Conservation (phyloP, 2,113 vertebrate species). For the Thunnus thynnus region DNA sequence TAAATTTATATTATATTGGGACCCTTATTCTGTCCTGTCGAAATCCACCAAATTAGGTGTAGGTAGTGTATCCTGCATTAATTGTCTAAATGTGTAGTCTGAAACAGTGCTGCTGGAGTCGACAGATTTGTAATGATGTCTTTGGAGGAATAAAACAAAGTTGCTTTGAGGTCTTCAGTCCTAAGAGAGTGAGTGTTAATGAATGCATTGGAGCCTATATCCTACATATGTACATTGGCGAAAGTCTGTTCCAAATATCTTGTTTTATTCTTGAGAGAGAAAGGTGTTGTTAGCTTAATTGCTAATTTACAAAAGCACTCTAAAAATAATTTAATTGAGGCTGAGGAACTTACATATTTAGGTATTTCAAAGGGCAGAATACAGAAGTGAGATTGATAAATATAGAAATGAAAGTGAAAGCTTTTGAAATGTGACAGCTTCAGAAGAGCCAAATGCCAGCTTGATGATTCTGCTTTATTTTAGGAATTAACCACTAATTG, state of each 20-base stretch:
- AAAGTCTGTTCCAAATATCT: not conserved
- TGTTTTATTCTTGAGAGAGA: not conserved
- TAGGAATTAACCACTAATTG: slow-evolving; percentile 52
- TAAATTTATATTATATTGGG: slow-evolving; percentile 65
- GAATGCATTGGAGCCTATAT: not conserved
- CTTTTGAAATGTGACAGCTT: slow-evolving; percentile 34
- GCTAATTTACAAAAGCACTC: slow-evolving; percentile 24
- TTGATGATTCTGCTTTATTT: slow-evolving; percentile 35
- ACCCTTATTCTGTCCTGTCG: slow-evolving; percentile 33
- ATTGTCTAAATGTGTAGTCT: slow-evolving; percentile 60
- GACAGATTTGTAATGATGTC: slow-evolving; percentile 41
- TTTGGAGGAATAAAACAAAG: not conserved
- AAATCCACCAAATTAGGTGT: slow-evolving; percentile 58
- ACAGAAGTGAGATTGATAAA: slow-evolving; percentile 16
- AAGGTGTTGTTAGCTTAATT: slow-evolving; percentile 9
- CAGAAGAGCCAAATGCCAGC: slow-evolving; percentile 9
- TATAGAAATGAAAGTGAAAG: slow-evolving; percentile 51
- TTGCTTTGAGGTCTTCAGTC: not conserved
- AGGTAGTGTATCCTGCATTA: slow-evolving; percentile 33
- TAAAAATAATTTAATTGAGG: slow-evolving; percentile 27
- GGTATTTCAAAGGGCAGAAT: slow-evolving; percentile 33
- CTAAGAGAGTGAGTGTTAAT: not conserved
- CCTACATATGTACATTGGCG: not conserved
- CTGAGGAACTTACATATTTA: not conserved
- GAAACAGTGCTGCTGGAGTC: slow-evolving; percentile 10